Evolutionary conservation across 1,140 invertebrate genomes (phyloP).

Genomic region (Rhopalosiphum padi): DNA sequence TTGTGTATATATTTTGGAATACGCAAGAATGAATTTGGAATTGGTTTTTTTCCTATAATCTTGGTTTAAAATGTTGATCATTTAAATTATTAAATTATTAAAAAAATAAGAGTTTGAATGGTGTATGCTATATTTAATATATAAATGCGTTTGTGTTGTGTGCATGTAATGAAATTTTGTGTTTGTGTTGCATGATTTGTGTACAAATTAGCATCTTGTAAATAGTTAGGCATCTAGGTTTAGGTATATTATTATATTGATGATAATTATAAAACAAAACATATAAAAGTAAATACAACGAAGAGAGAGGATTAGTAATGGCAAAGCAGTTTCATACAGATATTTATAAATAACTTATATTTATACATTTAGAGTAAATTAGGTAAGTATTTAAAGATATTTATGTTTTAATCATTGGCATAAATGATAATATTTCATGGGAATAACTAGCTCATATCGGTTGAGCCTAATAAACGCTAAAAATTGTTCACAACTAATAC

Average conservation of each 20-base stretch:
- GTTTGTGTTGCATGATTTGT: conserved; percentile 55
- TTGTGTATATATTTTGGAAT: conserved; percentile 37
- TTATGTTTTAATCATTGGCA: background rate
- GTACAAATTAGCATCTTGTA: conserved; percentile 28
- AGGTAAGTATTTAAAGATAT: conserved; percentile 29
- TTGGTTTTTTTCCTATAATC: conserved; percentile 18
- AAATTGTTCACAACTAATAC: conserved; percentile 48
- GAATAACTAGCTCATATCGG: conserved; percentile 6
- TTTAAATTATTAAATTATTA: background rate
- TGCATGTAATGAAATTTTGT: conserved; percentile 44
- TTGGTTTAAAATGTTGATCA: background rate
- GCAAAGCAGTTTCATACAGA: background rate
- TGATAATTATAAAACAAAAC: background rate
- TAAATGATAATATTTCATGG: background rate
- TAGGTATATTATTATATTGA: background rate
- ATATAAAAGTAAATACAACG: background rate
- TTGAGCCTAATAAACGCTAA: conserved; percentile 26
- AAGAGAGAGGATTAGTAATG: background rate
- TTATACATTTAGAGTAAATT: background rate
- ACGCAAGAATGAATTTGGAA: background rate
- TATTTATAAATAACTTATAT: conserved; percentile 24
- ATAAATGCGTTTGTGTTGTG: background rate
- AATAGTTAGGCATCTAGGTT: background rate
- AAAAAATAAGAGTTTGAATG: background rate
- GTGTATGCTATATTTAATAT: conserved; percentile 32